A percentile compares a stretch with the other conserved stretches of the same genome.
These are phyloP conservation scores for Spisula solida DNA, from an alignment of 2,888 invertebrate species.

Conservation along the genomic window DNA sequence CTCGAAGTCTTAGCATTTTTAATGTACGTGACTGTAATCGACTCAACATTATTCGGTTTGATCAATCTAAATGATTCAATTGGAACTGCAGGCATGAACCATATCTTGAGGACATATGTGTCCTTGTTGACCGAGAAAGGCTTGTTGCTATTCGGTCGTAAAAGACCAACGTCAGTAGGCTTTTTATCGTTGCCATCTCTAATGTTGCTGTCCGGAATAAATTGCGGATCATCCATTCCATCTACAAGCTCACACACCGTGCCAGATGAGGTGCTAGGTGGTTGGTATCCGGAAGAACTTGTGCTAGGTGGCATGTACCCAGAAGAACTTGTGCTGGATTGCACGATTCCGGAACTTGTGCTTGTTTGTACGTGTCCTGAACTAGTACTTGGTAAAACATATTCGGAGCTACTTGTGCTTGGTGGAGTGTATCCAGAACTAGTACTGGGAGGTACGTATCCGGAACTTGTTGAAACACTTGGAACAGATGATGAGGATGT, in stretches of 20 bases:
- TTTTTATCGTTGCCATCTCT: constrained; percentile 14
- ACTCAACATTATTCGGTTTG: constrained; percentile 25
- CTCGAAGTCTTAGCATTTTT: not conserved
- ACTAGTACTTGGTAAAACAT: not conserved
- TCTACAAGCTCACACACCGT: constrained; percentile 21
- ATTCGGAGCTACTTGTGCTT: not conserved
- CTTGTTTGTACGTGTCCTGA: not conserved
- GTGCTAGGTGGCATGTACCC: not conserved
- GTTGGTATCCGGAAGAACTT: not conserved
- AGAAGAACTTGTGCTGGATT: not conserved
- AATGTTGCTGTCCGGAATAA: constrained; percentile 21
- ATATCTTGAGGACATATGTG: constrained; percentile 15
- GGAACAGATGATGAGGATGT: no score
- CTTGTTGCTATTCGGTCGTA: constrained; percentile 43
- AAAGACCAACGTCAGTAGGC: not conserved
- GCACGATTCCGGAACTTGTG: not conserved
- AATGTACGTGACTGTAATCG: constrained; percentile 41
- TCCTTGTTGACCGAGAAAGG: constrained; percentile 31
- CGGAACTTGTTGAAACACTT: not conserved
- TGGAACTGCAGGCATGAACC: constrained; percentile 35
- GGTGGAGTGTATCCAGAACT: not conserved
- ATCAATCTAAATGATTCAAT: constrained; percentile 31
- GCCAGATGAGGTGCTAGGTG: not conserved
- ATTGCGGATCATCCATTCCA: constrained; percentile 37
- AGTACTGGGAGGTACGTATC: not conserved